phyloP scores from a whole-genome alignment of 2,797 vertebrate genomes.

The Scyliorhinus canicula region DNA sequence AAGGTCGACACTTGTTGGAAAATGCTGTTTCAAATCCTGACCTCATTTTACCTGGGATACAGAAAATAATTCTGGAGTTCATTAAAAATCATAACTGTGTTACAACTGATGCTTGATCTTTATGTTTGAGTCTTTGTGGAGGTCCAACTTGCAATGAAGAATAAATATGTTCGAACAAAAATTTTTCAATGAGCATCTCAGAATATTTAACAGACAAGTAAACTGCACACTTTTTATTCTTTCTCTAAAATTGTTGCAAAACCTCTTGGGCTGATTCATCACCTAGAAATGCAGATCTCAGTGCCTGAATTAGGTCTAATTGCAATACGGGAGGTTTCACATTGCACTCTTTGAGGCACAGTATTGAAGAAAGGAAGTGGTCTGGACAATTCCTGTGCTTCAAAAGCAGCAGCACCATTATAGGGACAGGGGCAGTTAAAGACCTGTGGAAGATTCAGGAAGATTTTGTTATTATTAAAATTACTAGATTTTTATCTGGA shows the following conservation, averaged over 20 bases:
- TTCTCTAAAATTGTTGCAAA: not conserved
- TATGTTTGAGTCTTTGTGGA: conserved; percentile 14
- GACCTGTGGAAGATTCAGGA: not conserved
- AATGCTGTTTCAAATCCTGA: not conserved
- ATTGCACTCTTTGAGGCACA: not conserved
- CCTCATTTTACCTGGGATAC: conserved; percentile 22
- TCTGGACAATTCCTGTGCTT: not conserved
- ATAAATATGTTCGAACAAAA: not conserved
- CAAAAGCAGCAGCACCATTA: not conserved
- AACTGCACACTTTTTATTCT: not conserved
- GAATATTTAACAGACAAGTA: not conserved
- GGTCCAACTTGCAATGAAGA: not conserved
- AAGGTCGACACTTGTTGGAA: conserved; percentile 47
- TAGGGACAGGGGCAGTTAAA: not conserved
- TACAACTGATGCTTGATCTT: conserved; percentile 1
- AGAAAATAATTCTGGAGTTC: conserved; percentile 26
- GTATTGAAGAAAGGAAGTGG: not conserved
- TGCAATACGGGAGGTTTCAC: not conserved
- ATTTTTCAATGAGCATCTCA: not conserved
- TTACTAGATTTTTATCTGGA: not conserved
- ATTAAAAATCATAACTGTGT: conserved; percentile 29
- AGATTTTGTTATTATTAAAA: not conserved
- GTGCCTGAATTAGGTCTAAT: not conserved
- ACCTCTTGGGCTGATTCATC: not conserved
- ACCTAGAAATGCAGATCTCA: not conserved